Evolutionary conservation across 2,113 vertebrate species (phyloP), one percentile per base, ranked within the genome.

Genomic region (Cephalopterus ornatus): DNA sequence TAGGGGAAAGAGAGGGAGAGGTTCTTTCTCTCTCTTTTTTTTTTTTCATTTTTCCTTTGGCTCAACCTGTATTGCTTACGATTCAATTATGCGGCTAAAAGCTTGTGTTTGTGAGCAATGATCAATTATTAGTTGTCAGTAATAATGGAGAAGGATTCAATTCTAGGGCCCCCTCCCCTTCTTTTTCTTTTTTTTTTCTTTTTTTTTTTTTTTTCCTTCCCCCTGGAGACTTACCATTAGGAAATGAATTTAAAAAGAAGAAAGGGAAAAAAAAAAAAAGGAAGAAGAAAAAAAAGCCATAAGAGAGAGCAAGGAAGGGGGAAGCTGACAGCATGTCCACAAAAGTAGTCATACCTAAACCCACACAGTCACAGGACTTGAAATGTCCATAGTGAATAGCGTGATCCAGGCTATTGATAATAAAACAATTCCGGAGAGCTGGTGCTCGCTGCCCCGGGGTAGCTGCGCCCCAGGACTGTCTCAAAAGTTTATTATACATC

Each of bases 81-180:
- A 97, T 98, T 98, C 97, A 98, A 97, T 98, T 98, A 98, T 98
- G 97, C 94, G 94, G 93, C 94, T 97, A 98, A 96, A 98, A 98
- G 97, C 97, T 92, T 37, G 76, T 46, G 97, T 98, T 98, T 97
- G 96, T 93, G 97, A 94, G 97, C 97, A 96, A 95, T 97, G 98
- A 98, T 99, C 98, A 98, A 98, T 98, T 98, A 98, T 97, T 97
- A 97, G 96, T 95, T 98, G 98, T 98, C 98, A 98, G 97, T 96
- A 98, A 98, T 98, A 98, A 98, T 92, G 95, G 97, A 95, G 93
- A 98, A 93, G 96, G 97, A 98, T 98, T 97, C 88, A 62, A 55
- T 92, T 94, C 89, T 67, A 61, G 21, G 65, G 76, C 81, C 49
- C 65, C 72, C 17, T 19, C 28, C 14, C 39, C 9, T 11, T 28